Conservation (phyloP, 2,113 vertebrate species). For the Silurus glanis region DNA sequence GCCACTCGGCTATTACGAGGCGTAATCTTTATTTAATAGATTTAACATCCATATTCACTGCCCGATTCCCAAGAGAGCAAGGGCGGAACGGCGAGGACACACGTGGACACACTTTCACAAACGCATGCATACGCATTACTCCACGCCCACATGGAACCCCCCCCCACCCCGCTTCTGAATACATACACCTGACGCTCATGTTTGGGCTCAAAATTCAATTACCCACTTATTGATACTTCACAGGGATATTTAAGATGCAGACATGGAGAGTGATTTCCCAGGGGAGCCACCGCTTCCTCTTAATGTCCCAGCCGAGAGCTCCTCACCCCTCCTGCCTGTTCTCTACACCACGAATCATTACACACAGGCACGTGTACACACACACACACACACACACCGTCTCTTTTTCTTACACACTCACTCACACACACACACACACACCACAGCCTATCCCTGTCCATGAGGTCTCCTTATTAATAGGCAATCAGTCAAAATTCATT, state of each 20-base stretch:
- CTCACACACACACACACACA: constrained; percentile 67
- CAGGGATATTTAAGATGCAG: constrained; percentile 99
- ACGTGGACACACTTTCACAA: constrained; percentile 69
- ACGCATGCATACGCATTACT: constrained; percentile 50
- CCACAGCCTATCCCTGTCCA: constrained; percentile 83
- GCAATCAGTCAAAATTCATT: constrained; percentile 99
- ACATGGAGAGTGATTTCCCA: constrained; percentile 99
- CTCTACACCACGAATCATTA: constrained; percentile 60
- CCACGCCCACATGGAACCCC: constrained; percentile 56
- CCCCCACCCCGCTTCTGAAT: constrained; percentile 70
- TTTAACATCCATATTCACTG: constrained; percentile 98
- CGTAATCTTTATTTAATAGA: constrained; percentile 99
- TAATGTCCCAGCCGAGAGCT: constrained; percentile 90
- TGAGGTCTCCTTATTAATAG: constrained; percentile 99
- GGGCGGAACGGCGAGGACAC: constrained; percentile 76
- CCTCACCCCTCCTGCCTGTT: constrained; percentile 47
- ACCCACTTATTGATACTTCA: constrained; percentile 99
- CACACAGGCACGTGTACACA: constrained; percentile 50
- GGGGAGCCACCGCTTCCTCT: constrained; percentile 94
- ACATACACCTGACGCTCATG: constrained; percentile 91
- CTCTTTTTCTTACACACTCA: constrained; percentile 45
- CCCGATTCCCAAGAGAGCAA: constrained; percentile 81
- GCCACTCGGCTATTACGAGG: constrained; percentile 85
- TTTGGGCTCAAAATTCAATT: constrained; percentile 99
- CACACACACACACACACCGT: constrained; percentile 13